These are phyloP conservation scores for Thamnophis elegans DNA, from an alignment of 2,797 vertebrate species.

Conservation along the genomic window DNA sequence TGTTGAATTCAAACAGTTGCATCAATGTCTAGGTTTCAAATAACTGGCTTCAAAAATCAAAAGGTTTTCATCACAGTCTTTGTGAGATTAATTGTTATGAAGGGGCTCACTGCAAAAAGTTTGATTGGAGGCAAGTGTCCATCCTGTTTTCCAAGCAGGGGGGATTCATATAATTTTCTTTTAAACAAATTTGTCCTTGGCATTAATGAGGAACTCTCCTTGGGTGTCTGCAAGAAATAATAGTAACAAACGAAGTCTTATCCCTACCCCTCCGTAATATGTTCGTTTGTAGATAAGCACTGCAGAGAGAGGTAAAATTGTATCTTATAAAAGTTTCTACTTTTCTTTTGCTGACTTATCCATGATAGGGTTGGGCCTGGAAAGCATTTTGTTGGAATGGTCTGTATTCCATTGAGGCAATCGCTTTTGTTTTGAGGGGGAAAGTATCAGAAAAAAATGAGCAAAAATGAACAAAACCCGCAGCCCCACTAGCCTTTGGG, in stretches of 20 bases:
- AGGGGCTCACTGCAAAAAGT: background rate
- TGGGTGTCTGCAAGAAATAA: constrained; percentile 80
- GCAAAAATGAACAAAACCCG: constrained; percentile 66
- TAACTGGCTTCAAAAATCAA: background rate
- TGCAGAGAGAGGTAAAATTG: constrained; percentile 78
- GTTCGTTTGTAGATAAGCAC: constrained; percentile 84
- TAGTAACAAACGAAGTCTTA: constrained; percentile 70
- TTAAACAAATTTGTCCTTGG: constrained; percentile 76
- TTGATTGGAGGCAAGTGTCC: constrained; percentile 49
- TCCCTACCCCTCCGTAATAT: constrained; percentile 70
- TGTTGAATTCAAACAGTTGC: background rate
- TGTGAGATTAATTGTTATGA: constrained; percentile 19
- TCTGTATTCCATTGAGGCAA: constrained; percentile 72
- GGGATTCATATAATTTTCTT: constrained; percentile 61
- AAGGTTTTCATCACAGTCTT: background rate
- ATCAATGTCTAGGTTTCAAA: background rate
- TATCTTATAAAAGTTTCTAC: constrained; percentile 77
- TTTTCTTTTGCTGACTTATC: constrained; percentile 76
- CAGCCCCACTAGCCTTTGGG: constrained; percentile 28
- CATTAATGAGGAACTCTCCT: constrained; percentile 80
- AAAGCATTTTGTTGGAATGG: constrained; percentile 72
- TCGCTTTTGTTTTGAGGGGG: constrained; percentile 71
- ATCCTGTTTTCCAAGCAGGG: constrained; percentile 51
- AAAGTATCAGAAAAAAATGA: constrained; percentile 63
- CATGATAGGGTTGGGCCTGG: constrained; percentile 71